Base-by-base conservation (phyloP, 2,888 invertebrate species). In the Patella pellucida region DNA sequence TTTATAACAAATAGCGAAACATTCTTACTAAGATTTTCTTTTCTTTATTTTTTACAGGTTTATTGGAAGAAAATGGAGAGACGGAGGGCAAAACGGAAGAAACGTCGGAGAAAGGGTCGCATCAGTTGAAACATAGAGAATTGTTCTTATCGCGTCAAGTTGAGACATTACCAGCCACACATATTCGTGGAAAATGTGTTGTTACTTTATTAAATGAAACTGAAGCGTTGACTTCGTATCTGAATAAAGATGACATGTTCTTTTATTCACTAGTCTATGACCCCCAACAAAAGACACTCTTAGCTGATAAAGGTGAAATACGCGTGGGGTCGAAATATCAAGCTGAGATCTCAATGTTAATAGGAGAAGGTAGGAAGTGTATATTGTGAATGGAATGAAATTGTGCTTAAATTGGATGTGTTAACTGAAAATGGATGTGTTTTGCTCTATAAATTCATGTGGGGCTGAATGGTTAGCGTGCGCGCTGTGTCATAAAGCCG, bases 241-340 rank as follows among this genome's bases (percentile, higher is more conserved):
- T 99, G 91, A 96, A 96, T 93, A 97, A 97, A 94, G 96, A 97
- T 94, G 99, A 99, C 93, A 95, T 97, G 92, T 99, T 99, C 94
- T 99, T 98, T 93, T 99, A 99, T 93, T 98, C 99, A 92, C 94
- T 99, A 92, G 99, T 99, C 88, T 99, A 98, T 93, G 99, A 99
- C 93, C 99, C 99, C 86, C 95, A 96, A 92, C 98, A 98, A 93
- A 98, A 98, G 93, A 99, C 99, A 87, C 93, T 99, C 91, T 93
- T 99, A 91, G 99, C 99, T 88, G 99, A 99, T 93, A 98, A 98
- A 93, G 98, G 92, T 91, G 97, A 96, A 93, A 97, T 97, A 92
- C 91, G 95, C 85, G 94, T 95, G 73, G 99, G 99, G 89, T 95
- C 95, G 91, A 95, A 96, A 92, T 99, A 97, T 93, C 99, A 99